These are phyloP conservation scores for Drepanosiphum platanoidis DNA, from an alignment of 2,888 invertebrate genomes.

Conservation along the genomic window DNA sequence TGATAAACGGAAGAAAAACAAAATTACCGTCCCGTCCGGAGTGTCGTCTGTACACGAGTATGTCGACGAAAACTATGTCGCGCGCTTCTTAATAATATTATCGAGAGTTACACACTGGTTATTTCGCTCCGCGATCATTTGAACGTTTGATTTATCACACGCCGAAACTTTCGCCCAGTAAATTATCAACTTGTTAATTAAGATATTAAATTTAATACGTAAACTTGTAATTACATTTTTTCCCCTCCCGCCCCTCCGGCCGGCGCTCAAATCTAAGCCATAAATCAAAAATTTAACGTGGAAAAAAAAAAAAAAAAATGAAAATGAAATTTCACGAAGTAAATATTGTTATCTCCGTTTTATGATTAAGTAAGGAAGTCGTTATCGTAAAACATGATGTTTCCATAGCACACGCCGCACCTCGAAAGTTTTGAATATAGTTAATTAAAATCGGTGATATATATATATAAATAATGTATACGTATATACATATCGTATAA, in stretches of 20 bases:
- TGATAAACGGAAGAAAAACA: no score
- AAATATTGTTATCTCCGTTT: background rate
- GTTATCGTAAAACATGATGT: background rate
- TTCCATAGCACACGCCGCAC: background rate
- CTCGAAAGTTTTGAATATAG: background rate
- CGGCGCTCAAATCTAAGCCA: background rate
- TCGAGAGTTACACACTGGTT: background rate
- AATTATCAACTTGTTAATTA: background rate
- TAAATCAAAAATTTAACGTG: background rate
- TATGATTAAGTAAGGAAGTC: background rate
- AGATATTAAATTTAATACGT: background rate
- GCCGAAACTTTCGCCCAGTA: background rate
- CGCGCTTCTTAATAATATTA: no score
- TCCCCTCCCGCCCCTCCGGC: background rate
- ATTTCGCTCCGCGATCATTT: no score
- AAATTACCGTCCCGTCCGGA: no score
- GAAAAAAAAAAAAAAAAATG: background rate
- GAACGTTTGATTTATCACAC: background rate
- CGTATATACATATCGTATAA: no score
- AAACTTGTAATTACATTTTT: background rate
- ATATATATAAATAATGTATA: no score
- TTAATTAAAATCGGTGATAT: no score
- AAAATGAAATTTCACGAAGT: background rate
- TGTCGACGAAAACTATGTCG: background rate
- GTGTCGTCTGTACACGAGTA: no score